These are phyloP conservation scores for Lanistes nyassanus DNA, from an alignment of 1,140 invertebrate species.

Conservation along the genomic window DNA sequence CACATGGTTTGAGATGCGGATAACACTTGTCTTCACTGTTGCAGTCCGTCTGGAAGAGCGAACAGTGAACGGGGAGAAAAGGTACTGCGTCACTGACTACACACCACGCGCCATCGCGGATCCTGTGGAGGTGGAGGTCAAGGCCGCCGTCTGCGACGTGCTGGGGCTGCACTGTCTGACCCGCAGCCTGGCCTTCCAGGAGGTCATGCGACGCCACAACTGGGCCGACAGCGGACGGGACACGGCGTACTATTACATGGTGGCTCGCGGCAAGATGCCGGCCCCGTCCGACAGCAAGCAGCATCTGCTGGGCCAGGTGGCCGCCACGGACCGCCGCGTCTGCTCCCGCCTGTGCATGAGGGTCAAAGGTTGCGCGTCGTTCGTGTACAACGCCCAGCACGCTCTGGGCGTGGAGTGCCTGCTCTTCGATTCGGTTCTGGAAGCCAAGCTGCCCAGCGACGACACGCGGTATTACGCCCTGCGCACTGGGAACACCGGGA, in stretches of 20 bases:
- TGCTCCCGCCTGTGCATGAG: slow-evolving; percentile 27
- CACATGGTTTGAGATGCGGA: too few relatives aligned
- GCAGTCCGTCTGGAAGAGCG: slow-evolving; percentile 27
- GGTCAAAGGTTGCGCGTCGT: slow-evolving; percentile 19
- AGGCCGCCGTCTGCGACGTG: slow-evolving; percentile 25
- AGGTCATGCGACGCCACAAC: slow-evolving; percentile 25
- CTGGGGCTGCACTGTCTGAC: slow-evolving; percentile 26
- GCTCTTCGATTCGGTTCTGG: neutral
- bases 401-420: slow-evolving; percentile 11
- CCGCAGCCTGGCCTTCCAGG: slow-evolving; percentile 22
- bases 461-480: slow-evolving; percentile 29
- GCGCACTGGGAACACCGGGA: neutral
- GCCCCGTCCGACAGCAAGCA: neutral
- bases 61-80: slow-evolving; percentile 15
- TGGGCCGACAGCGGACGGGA: slow-evolving; percentile 28
- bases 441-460: neutral
- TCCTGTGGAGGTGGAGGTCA: slow-evolving; percentile 7
- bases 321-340: slow-evolving; percentile 19
- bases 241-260: slow-evolving; percentile 29
- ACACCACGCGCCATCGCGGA: neutral
- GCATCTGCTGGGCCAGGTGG: slow-evolving; percentile 26
- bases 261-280: slow-evolving; percentile 25
- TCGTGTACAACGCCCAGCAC: slow-evolving; percentile 7
- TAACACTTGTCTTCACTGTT: too few relatives aligned
- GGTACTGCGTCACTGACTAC: slow-evolving; percentile 32